Percentiles rank a stretch among this genome's conserved stretches.
These are phyloP conservation scores for Diacarnus erythraeanus DNA, from an alignment of 37 sponge, comb jelly and placozoan genomes.

Conservation along the genomic window DNA sequence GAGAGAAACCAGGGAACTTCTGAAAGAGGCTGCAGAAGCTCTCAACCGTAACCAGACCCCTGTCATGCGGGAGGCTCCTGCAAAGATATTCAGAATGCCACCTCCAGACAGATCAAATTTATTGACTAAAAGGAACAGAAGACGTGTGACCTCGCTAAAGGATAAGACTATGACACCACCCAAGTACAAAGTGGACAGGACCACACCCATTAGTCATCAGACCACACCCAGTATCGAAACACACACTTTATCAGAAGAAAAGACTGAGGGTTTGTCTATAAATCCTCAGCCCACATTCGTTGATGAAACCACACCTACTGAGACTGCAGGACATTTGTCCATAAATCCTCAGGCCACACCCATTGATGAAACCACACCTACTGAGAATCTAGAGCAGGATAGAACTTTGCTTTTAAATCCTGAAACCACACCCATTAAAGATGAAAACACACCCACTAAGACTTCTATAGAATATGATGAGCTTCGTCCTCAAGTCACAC, in stretches of 20 bases:
- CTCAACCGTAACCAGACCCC: conserved; percentile 26
- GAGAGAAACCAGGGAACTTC: background rate
- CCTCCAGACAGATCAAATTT: background rate
- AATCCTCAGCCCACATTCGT: background rate
- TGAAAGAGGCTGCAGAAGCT: conserved; percentile 17
- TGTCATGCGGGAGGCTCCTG: background rate
- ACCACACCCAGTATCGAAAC: no score
- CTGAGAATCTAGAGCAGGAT: background rate
- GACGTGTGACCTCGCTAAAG: background rate
- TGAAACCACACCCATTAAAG: background rate
- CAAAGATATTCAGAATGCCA: conserved; percentile 11
- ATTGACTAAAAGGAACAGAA: no score
- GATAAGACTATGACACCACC: background rate
- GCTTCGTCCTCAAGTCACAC: background rate
- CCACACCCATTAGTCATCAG: no score
- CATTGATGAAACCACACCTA: background rate
- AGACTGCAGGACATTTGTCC: no score
- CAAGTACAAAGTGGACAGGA: no score
- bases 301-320: background rate
- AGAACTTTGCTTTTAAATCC: background rate
- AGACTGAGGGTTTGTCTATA: no score
- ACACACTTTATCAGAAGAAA: no score
- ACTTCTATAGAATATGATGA: background rate
- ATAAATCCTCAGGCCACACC: background rate
- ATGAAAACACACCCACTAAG: conserved; percentile 6